Evolutionary conservation across 2,888 invertebrate genomes (phyloP).

Genomic region (Chrysomela aeneicollis): DNA sequence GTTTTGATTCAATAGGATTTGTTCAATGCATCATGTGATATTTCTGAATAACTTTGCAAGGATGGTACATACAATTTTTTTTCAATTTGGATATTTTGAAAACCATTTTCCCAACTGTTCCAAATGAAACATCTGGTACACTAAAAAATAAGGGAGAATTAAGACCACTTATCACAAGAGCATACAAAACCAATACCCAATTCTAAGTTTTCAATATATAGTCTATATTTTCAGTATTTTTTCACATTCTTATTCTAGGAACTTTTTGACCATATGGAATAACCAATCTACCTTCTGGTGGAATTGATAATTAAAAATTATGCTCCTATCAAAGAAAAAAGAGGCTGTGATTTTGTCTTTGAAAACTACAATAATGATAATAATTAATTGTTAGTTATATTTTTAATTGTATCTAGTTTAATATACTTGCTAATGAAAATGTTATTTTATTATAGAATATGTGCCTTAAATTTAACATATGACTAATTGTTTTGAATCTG

Average conservation of each 20-base stretch:
- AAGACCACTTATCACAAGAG: too few species aligned
- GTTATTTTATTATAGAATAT: neutral
- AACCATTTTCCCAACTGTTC: too few species aligned
- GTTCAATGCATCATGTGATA: too few species aligned
- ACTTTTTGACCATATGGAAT: conserved; percentile 21
- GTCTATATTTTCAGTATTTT: neutral
- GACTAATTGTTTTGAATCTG: too few species aligned
- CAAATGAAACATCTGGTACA: too few species aligned
- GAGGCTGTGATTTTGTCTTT: conserved; percentile 36
- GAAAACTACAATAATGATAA: neutral
- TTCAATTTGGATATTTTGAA: too few species aligned
- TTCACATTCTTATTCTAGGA: conserved; percentile 30
- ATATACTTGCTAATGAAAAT: neutral
- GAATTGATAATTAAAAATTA: neutral
- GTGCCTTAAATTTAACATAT: too few species aligned
- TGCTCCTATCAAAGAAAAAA: conserved; percentile 40
- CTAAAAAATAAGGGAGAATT: too few species aligned
- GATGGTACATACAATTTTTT: too few species aligned
- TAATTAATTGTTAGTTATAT: neutral
- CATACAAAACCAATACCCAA: too few species aligned
- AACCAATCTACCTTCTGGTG: conserved; percentile 9
- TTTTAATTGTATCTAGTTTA: neutral
- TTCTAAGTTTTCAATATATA: conserved; percentile 35
- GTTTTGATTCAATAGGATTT: too few species aligned
- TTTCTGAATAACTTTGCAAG: too few species aligned